Evolutionary conservation across 2,888 invertebrate species (phyloP).

Genomic region (Anagyrus pseudococci): DNA sequence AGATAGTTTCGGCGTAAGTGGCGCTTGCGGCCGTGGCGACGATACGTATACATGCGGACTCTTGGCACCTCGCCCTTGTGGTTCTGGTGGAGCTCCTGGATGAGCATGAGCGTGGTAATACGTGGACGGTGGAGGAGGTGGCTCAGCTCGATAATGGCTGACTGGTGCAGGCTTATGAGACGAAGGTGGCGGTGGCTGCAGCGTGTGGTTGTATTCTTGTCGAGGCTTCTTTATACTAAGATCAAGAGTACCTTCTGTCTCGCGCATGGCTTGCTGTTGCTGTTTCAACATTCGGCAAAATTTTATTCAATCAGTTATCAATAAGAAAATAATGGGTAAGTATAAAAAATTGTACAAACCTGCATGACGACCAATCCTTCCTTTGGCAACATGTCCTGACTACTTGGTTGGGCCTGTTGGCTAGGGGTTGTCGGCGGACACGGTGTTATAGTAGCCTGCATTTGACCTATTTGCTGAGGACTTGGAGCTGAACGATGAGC

Average conservation of each 20-base stretch:
- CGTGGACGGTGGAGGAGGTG: slow-evolving; percentile 52
- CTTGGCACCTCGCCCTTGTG: slow-evolving; percentile 53
- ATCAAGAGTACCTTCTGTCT: slow-evolving; percentile 74
- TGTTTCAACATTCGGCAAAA: slow-evolving; percentile 13
- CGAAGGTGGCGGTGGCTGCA: slow-evolving; percentile 51
- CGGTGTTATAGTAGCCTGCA: slow-evolving; percentile 73
- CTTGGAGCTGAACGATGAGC: slow-evolving; percentile 56
- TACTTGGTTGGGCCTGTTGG: slow-evolving; percentile 16
- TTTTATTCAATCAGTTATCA: not conserved
- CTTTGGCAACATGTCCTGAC: slow-evolving; percentile 65
- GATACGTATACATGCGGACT: slow-evolving; percentile 57
- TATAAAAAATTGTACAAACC: slow-evolving; percentile 26
- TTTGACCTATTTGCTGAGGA: slow-evolving; percentile 59
- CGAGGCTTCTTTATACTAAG: slow-evolving; percentile 78
- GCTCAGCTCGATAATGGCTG: slow-evolving; percentile 54
- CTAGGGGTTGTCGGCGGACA: slow-evolving; percentile 63
- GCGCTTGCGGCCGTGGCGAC: slow-evolving; percentile 62
- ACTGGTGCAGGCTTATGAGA: slow-evolving; percentile 54
- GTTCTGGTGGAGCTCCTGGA: slow-evolving; percentile 41
- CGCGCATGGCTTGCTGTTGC: slow-evolving; percentile 65
- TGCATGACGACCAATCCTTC: slow-evolving; percentile 73
- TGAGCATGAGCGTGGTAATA: slow-evolving; percentile 57
- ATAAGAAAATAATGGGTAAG: not conserved
- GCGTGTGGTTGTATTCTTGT: slow-evolving; percentile 57
- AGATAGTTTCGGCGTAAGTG: slow-evolving; percentile 63